Evolutionary conservation across 2,888 invertebrate species (phyloP), one percentile per base, ranked within the genome.

Genomic region (Trachelus troglodyta): DNA sequence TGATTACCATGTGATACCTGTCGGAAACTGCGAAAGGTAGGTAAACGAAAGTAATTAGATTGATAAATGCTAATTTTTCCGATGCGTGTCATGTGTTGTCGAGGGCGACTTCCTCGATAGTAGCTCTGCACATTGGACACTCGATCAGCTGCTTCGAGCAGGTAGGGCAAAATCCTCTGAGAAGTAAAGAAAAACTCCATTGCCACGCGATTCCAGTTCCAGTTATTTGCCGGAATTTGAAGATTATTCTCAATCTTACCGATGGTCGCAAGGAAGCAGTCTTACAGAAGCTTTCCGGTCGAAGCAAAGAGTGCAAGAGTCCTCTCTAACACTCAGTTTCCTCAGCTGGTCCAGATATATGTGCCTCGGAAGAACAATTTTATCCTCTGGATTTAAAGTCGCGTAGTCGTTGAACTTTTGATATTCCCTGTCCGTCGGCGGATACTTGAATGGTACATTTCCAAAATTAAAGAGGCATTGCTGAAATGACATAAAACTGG

Each of bases 401-500:
- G 96, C 97, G 86, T 94, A 93, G 75, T 96, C 95, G 89, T 98
- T 98, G 92, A 98, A 98, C 80, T 93, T 94, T 79, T 93, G 93
- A 92, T 94, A 98, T 37, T 90, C 88, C 37, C 94, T 92, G 85
- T 94, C 94, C 4, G 90, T 90, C 0, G 98, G 98, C 71, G 97
- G 95, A 93, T 93, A 95, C 84, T 93, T 93, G 92, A 98, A 98
- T 1, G 96, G 95, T 81, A 94, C 93, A 80, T 94, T 93, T 77
- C 98, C 98, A 92, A 98, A 98, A 92, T 98, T 98, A 92, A 98
- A 98, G 75, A 95, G 94, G 92, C 98, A 98, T 89, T 98, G 98
- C 91, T 98, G 98, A 93, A 97, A 98, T 81, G 98, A 97, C 98
- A 98, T 98, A 92, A 98, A 98, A 91, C 97, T 98, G 4, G 98